phyloP scores from a whole-genome alignment of 2,113 vertebrate species.

The Sinocyclocheilus rhinocerous region DNA sequence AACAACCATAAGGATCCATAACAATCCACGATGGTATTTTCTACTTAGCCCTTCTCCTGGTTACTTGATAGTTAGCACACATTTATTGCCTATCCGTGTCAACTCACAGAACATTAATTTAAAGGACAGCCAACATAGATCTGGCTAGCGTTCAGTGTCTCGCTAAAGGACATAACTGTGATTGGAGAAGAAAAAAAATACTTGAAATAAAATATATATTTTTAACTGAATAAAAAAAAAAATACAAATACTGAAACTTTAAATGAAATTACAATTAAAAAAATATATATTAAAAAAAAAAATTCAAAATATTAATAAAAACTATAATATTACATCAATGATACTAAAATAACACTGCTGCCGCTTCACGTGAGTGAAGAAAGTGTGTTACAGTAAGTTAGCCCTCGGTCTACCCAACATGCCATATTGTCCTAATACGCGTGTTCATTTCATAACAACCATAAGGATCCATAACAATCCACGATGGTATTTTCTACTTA shows the following conservation, averaged over 20 bases:
- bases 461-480: background rate
- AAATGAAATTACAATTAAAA: too few relatives aligned
- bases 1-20: background rate
- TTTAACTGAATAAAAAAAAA: too few relatives aligned
- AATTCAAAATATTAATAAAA: too few relatives aligned
- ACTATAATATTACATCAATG: too few relatives aligned
- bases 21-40: background rate
- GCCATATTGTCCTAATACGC: background rate
- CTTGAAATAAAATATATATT: too few relatives aligned
- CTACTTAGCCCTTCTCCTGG: background rate
- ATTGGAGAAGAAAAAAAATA: background rate
- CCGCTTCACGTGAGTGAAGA: background rate
- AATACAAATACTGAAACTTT: too few relatives aligned
- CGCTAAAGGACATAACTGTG: background rate
- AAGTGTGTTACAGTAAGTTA: background rate
- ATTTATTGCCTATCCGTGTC: background rate
- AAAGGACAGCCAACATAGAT: conserved; percentile 14
- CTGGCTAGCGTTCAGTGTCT: background rate
- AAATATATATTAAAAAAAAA: too few relatives aligned
- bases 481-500: background rate
- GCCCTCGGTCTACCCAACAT: background rate
- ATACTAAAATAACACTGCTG: too few relatives aligned
- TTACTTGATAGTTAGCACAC: conserved; percentile 9
- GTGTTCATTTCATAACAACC: background rate
- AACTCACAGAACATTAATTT: background rate